Conservation (phyloP, 2,888 invertebrate species). For the Monochamus alternatus region DNA sequence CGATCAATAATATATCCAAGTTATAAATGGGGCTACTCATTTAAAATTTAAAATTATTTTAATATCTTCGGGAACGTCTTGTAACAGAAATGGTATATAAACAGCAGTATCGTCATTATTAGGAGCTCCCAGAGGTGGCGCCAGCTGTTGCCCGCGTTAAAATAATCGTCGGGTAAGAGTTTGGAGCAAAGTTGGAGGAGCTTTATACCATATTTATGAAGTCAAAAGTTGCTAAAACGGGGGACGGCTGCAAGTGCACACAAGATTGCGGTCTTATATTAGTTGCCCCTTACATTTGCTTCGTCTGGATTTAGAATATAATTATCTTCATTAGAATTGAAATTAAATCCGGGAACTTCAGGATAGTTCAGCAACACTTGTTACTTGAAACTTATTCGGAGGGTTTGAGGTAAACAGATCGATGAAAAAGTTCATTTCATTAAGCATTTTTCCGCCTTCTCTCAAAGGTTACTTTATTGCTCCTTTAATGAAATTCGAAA, state of each 20-base stretch:
- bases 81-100: slow-evolving; percentile 34
- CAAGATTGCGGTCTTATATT: slow-evolving; percentile 44
- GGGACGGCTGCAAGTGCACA: slow-evolving; percentile 37
- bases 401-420: slow-evolving; percentile 16
- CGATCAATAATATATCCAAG: background rate
- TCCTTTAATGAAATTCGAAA: no score
- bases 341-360: slow-evolving; percentile 38
- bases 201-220: slow-evolving; percentile 42
- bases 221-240: slow-evolving; percentile 36
- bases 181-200: slow-evolving; percentile 48
- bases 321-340: slow-evolving; percentile 41
- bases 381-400: slow-evolving; percentile 21
- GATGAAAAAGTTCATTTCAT: slow-evolving; percentile 3
- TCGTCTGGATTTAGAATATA: slow-evolving; percentile 32
- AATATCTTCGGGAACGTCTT: slow-evolving; percentile 33
- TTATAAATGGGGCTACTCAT: slow-evolving; percentile 29
- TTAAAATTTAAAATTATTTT: slow-evolving; percentile 38
- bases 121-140: slow-evolving; percentile 53
- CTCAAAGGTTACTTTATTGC: no score
- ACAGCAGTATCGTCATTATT: slow-evolving; percentile 36
- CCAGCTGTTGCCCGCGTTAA: slow-evolving; percentile 64
- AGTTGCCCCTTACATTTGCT: slow-evolving; percentile 38
- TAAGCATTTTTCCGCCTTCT: background rate
- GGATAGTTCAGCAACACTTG: slow-evolving; percentile 36
- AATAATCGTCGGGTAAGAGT: slow-evolving; percentile 64